Evolutionary conservation across 2,797 vertebrate genomes (phyloP).

Genomic region (Harpagifer antarcticus): DNA sequence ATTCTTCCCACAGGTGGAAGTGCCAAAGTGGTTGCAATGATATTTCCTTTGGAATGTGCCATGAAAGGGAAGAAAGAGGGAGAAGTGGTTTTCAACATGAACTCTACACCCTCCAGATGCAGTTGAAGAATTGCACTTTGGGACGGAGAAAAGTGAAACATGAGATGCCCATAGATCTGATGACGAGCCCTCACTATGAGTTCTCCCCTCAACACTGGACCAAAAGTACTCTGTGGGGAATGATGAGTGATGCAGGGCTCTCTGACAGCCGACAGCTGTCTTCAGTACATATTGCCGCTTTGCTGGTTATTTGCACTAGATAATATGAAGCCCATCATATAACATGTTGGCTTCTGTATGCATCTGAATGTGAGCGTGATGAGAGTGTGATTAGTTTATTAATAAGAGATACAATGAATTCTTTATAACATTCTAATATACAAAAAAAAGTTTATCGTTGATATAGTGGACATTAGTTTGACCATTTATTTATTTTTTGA

Average conservation of each 20-base stretch:
- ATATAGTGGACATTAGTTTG: slow-evolving; percentile 65
- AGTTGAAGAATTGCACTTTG: slow-evolving; percentile 54
- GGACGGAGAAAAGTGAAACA: slow-evolving; percentile 45
- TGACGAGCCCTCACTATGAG: slow-evolving; percentile 67
- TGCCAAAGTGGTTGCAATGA: slow-evolving; percentile 87
- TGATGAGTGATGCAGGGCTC: slow-evolving; percentile 60
- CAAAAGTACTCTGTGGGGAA: slow-evolving; percentile 73
- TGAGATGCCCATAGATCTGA: slow-evolving; percentile 46
- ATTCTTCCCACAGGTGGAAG: slow-evolving; percentile 75
- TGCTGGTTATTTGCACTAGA: slow-evolving; percentile 86
- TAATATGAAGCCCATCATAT: slow-evolving; percentile 72
- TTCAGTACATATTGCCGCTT: slow-evolving; percentile 75
- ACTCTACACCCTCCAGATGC: slow-evolving; percentile 56
- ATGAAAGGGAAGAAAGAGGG: slow-evolving; percentile 43
- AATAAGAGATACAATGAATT: slow-evolving; percentile 51
- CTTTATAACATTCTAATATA: slow-evolving; percentile 59
- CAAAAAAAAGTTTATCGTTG: slow-evolving; percentile 54
- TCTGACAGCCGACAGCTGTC: slow-evolving; percentile 42
- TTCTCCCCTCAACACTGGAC: slow-evolving; percentile 82
- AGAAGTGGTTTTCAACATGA: slow-evolving; percentile 53
- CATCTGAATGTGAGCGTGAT: slow-evolving; percentile 63
- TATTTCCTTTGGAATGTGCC: slow-evolving; percentile 43
- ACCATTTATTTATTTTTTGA: slow-evolving; percentile 80
- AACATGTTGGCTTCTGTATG: slow-evolving; percentile 68
- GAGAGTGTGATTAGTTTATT: slow-evolving; percentile 48